A percentile compares a stretch with the other conserved stretches of the same genome.
Evolutionary conservation across 2,888 invertebrate genomes (phyloP).

Genomic region (Drosophila sordidapex): DNA sequence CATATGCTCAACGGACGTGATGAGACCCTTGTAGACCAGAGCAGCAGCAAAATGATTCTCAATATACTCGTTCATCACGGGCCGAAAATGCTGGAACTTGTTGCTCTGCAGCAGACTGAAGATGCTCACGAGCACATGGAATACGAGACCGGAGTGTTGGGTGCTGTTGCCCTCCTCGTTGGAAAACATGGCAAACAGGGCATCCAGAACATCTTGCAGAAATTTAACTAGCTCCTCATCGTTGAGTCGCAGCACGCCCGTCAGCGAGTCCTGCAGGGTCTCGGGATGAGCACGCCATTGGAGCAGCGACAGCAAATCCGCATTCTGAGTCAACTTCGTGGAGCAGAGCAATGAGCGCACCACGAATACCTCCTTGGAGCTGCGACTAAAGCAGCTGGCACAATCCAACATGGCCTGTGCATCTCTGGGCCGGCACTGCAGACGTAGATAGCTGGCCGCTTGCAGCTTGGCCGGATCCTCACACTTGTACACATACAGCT

Average conservation of each 20-base stretch:
- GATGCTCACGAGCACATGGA: conserved; percentile 96
- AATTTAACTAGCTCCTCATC: conserved; percentile 97
- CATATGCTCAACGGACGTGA: conserved; percentile 95
- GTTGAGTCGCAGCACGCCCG: conserved; percentile 92
- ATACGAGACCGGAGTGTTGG: conserved; percentile 95
- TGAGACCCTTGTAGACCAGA: conserved; percentile 95
- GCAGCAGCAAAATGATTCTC: conserved; percentile 97
- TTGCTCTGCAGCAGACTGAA: conserved; percentile 95
- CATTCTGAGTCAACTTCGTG: conserved; percentile 98
- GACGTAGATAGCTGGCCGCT: conserved; percentile 87
- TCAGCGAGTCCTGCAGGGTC: conserved; percentile 93
- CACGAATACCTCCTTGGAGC: conserved; percentile 93
- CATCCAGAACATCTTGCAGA: conserved; percentile 96
- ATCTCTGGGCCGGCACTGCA: conserved; percentile 88
- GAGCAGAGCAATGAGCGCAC: conserved; percentile 95
- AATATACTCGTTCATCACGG: conserved; percentile 97
- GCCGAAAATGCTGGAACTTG: conserved; percentile 97
- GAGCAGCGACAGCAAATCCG: conserved; percentile 93
- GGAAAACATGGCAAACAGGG: conserved; percentile 96
- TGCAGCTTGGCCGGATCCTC: conserved; percentile 89
- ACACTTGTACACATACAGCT: conserved; percentile 96
- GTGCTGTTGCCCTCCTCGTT: conserved; percentile 96
- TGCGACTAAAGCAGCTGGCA: conserved; percentile 89
- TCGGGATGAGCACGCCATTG: conserved; percentile 97
- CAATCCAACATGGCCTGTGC: conserved; percentile 85